Base-by-base conservation (phyloP, 2,888 invertebrate genomes). In the Masnerella sp. region DNA sequence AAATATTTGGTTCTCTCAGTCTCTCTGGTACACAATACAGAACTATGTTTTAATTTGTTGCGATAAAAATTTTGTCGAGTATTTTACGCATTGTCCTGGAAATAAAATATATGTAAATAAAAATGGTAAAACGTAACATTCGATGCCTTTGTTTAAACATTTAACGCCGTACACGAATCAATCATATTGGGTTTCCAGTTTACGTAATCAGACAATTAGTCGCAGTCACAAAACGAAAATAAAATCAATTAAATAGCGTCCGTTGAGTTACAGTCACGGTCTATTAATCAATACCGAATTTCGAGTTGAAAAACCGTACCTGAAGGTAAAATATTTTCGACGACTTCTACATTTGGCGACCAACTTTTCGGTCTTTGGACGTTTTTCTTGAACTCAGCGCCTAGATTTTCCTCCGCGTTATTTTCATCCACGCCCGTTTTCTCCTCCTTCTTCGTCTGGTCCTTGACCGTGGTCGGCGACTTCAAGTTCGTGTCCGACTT, bases 401-500 rank as follows among this genome's bases (percentile, higher is more conserved):
- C 83, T 2, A 86, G 83, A 32, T 77, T 77, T 38, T 81, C 81
- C 17, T 61, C 42, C 65, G 77, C 64, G 28, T 70, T 79, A 25
- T 45, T 80, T 45, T 81, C 82, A 34, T 67, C 52, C 9, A 54
- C 78, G 17, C 80, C 81, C 0, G 78, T 74, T 45, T 84, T 83
- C 34, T 81, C 81, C 45, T 83, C 85, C 74, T 85, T 88, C 71
- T 84, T 82, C 22, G 79, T 77, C 11, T 79, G 78, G 36, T 84
- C 81, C 56, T 83, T 83, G 73, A 88, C 88, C 72, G 88, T 86
- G 80, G 91, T 92, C 2, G 93, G 92, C 45, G 92, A 91, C 87
- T 95, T 95, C 59, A 96, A 88, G 88, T 96, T 96, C 45, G 96
- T 96, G 88, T 96, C 96, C 70, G 97, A 97, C 89, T 97, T 96